These are phyloP conservation scores for Drosophila micromelanica DNA, from an alignment of 1,140 invertebrate species.

Conservation along the genomic window DNA sequence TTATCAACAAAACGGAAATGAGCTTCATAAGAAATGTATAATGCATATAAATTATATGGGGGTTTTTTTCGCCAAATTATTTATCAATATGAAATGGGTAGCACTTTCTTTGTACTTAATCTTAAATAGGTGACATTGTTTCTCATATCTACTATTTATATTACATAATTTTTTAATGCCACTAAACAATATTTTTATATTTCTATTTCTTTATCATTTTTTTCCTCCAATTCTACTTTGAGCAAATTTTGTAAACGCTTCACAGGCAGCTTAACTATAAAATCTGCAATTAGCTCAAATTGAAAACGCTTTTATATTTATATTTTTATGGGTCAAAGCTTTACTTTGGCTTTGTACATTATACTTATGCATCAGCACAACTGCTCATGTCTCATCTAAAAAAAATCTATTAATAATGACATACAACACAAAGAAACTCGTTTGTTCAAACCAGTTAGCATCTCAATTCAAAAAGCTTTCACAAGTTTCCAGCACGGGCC, in stretches of 20 bases:
- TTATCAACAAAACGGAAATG: background rate
- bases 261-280: background rate
- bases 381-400: conserved; percentile 5
- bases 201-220: too few relatives aligned
- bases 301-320: background rate
- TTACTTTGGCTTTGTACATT: background rate
- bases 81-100: background rate
- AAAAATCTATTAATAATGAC: conserved; percentile 38
- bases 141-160: too few relatives aligned
- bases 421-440: conserved; percentile 41
- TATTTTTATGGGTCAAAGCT: background rate
- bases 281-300: background rate
- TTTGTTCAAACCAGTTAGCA: conserved; percentile 46
- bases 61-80: background rate
- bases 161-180: too few relatives aligned
- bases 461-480: conserved; percentile 49
- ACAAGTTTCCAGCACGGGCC: conserved; percentile 43
- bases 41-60: background rate
- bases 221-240: background rate
- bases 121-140: background rate
- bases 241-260: too few relatives aligned
- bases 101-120: background rate
- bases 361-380: background rate
- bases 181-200: too few relatives aligned
- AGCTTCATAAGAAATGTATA: background rate